These are phyloP conservation scores for Neuroterus valhalla DNA, from an alignment of 1,140 invertebrate genomes.

Conservation along the genomic window DNA sequence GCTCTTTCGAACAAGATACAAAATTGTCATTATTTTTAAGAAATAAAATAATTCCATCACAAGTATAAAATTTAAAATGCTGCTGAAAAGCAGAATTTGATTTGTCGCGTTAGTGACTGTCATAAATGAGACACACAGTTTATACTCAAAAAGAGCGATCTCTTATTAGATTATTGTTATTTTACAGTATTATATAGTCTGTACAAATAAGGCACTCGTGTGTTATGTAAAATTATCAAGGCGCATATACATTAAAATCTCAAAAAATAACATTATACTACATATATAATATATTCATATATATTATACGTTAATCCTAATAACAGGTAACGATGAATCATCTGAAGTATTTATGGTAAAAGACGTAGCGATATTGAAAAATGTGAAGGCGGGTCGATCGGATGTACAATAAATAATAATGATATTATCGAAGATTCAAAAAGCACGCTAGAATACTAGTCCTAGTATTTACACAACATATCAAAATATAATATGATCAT, in stretches of 20 bases:
- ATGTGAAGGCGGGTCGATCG: constrained; percentile 67
- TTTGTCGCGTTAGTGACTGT: constrained; percentile 10
- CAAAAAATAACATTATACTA: constrained; percentile 68
- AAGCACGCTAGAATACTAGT: constrained; percentile 68
- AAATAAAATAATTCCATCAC: not conserved
- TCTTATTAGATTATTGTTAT: constrained; percentile 64
- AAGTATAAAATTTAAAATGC: constrained; percentile 11
- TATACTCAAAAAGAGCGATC: constrained; percentile 60
- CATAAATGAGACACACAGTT: no score
- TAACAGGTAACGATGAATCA: constrained; percentile 66
- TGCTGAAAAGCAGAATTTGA: not conserved
- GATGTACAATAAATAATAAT: constrained; percentile 75
- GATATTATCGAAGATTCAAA: constrained; percentile 66
- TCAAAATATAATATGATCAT: constrained; percentile 72
- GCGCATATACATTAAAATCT: constrained; percentile 67
- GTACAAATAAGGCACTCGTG: constrained; percentile 73
- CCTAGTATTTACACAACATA: constrained; percentile 76
- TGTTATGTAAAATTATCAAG: constrained; percentile 61
- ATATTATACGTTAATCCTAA: constrained; percentile 58
- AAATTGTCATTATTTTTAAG: constrained; percentile 2
- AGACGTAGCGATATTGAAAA: constrained; percentile 54
- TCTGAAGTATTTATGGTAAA: constrained; percentile 60
- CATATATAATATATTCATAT: constrained; percentile 60
- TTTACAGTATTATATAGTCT: constrained; percentile 69
- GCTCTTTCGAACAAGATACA: not conserved